Evolutionary conservation across 2,797 vertebrate species (phyloP).

Genomic region (Mareca penelope): DNA sequence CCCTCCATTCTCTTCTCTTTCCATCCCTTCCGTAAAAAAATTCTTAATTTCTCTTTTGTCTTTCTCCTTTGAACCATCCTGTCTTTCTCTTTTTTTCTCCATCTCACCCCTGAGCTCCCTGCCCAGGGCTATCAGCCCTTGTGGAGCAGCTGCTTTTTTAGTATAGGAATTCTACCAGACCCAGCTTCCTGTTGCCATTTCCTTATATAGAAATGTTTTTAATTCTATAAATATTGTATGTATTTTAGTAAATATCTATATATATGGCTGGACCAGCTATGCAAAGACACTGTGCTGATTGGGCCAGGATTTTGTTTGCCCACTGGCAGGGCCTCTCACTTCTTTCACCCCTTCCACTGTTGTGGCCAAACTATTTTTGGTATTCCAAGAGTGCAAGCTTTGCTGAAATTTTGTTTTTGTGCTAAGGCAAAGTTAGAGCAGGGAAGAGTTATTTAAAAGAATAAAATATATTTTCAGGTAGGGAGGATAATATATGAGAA

Average conservation of each 20-base stretch:
- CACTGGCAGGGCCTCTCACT: conserved; percentile 19
- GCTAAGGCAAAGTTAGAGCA: conserved; percentile 10
- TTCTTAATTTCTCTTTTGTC: neutral
- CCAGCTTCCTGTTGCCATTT: conserved; percentile 36
- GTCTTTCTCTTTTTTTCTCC: neutral
- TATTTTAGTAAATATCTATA: conserved; percentile 24
- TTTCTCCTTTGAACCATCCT: neutral
- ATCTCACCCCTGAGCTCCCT: neutral
- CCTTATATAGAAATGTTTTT: conserved; percentile 52
- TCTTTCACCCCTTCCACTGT: conserved; percentile 55
- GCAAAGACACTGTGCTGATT: neutral
- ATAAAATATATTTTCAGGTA: conserved; percentile 24
- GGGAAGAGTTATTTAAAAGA: conserved; percentile 16
- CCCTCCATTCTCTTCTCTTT: neutral
- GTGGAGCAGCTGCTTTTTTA: neutral
- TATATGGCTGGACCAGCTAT: neutral
- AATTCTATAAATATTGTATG: conserved; percentile 55
- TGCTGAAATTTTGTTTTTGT: conserved; percentile 55
- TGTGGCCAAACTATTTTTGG: conserved; percentile 56
- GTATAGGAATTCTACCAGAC: conserved; percentile 22
- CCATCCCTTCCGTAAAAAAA: neutral
- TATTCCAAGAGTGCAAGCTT: conserved; percentile 41
- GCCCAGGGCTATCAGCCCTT: neutral
- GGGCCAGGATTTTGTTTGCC: neutral
- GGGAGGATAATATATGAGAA: neutral